These are phyloP conservation scores for Monomorium pharaonis DNA, from an alignment of 1,140 invertebrate species.

Conservation along the genomic window DNA sequence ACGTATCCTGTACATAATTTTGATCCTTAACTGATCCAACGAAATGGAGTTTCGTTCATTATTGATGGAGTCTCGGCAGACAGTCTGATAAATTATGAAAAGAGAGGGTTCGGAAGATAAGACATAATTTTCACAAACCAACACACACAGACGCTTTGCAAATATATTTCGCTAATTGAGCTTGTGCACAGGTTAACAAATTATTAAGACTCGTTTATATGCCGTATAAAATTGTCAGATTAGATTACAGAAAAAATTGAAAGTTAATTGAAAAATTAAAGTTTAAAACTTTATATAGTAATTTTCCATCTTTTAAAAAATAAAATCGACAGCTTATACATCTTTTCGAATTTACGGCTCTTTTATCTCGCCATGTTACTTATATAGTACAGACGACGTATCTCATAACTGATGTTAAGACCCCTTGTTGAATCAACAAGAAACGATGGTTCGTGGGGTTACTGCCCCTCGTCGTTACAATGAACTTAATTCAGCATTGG, in stretches of 20 bases:
- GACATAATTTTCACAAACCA: neutral
- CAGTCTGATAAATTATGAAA: slow-evolving; percentile 1
- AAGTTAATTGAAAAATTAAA: neutral
- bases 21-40: slow-evolving; percentile 24
- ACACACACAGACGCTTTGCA: neutral
- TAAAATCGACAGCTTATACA: neutral
- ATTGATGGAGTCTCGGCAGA: neutral
- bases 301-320: slow-evolving; percentile 7
- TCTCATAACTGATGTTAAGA: neutral
- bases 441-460: slow-evolving; percentile 25
- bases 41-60: slow-evolving; percentile 2
- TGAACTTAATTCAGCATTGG: slow-evolving; percentile 6
- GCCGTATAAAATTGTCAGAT: neutral
- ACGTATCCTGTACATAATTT: slow-evolving; percentile 29
- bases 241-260: neutral
- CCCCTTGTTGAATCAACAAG: slow-evolving; percentile 44
- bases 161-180: neutral
- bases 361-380: slow-evolving; percentile 6
- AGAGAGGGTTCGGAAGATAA: neutral
- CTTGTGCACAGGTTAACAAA: neutral
- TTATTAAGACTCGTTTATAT: neutral
- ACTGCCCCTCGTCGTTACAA: slow-evolving; percentile 14
- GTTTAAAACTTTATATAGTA: neutral
- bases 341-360: neutral
- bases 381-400: neutral